Conservation (phyloP, 2,797 vertebrate genomes). For the Dicrostonyx torquatus region DNA sequence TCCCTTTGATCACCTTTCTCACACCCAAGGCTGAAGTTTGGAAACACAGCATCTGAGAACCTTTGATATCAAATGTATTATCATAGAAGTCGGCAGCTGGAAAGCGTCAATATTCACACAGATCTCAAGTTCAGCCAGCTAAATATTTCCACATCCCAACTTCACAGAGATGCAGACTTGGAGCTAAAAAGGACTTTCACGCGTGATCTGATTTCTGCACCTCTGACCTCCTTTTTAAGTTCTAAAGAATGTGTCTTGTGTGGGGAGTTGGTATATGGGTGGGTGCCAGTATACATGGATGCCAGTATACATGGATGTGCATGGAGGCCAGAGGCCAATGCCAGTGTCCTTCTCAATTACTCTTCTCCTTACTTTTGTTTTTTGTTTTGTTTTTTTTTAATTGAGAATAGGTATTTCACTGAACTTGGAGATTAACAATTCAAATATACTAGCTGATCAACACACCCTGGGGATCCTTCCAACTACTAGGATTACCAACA, state of each 20-base stretch:
- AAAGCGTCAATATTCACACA: not conserved
- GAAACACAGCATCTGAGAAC: not conserved
- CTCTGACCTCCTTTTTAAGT: not conserved
- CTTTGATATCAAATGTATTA: not conserved
- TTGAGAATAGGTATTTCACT: not conserved
- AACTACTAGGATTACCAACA: not conserved
- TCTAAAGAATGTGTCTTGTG: not conserved
- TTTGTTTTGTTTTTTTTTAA: not conserved
- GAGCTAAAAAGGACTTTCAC: not conserved
- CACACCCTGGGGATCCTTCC: not conserved
- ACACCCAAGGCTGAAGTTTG: not conserved
- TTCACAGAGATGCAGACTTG: constrained; percentile 7
- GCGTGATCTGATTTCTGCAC: not conserved
- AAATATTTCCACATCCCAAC: not conserved
- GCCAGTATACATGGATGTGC: too few species aligned
- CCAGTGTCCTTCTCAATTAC: not conserved
- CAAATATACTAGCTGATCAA: not conserved
- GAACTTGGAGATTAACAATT: not conserved
- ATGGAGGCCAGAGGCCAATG: not conserved
- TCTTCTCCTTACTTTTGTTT: not conserved
- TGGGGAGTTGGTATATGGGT: not conserved
- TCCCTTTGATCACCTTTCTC: not conserved
- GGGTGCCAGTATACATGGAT: not conserved
- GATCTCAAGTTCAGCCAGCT: not conserved
- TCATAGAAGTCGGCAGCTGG: not conserved